phyloP scores from a whole-genome alignment of 2,797 vertebrate genomes.

The Eulemur albifrons region DNA sequence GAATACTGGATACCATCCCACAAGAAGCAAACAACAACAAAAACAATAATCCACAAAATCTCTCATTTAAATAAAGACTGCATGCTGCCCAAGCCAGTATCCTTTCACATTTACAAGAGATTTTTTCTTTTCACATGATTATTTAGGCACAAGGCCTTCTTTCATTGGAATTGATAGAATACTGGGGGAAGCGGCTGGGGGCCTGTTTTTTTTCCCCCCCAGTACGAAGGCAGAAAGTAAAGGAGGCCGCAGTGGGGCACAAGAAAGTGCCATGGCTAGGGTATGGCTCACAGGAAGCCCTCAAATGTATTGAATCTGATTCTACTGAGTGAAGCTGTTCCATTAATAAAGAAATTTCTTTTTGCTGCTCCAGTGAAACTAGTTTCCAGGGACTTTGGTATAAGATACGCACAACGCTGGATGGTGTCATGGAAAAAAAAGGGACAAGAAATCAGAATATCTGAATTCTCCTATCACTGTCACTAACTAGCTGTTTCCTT shows the following conservation, averaged over 20 bases:
- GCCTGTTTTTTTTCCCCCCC: background rate
- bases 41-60: conserved; percentile 43
- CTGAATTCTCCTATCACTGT: background rate
- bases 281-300: background rate
- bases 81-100: conserved; percentile 71
- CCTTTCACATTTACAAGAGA: conserved; percentile 53
- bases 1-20: conserved; percentile 81
- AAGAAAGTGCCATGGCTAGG: background rate
- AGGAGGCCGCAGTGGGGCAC: background rate
- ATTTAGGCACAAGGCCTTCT: conserved; percentile 76
- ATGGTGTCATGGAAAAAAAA: background rate
- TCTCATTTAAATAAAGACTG: conserved; percentile 74
- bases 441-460: background rate
- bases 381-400: background rate
- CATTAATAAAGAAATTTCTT: conserved; percentile 60
- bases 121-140: conserved; percentile 49
- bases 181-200: background rate
- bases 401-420: background rate
- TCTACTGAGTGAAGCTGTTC: background rate
- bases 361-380: background rate
- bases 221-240: background rate
- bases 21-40: conserved; percentile 75
- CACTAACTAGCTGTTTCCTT: background rate
- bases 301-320: background rate
- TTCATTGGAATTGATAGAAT: conserved; percentile 31